These are phyloP conservation scores for Chrysodeixis includens DNA, from an alignment of 2,888 invertebrate genomes.

Conservation along the genomic window DNA sequence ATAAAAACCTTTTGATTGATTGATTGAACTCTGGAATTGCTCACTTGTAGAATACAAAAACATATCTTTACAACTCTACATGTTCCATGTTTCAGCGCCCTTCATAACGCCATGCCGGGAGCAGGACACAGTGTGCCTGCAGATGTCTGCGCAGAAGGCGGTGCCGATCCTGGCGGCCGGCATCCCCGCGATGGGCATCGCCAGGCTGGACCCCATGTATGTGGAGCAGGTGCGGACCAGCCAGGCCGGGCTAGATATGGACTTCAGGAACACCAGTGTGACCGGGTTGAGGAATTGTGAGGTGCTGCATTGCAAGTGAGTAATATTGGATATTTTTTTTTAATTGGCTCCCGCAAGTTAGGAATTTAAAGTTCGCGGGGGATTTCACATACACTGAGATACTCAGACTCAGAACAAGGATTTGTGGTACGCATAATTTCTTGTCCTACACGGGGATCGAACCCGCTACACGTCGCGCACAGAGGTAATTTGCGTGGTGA, in stretches of 20 bases:
- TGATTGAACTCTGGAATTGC: too few relatives aligned
- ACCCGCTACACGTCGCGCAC: too few relatives aligned
- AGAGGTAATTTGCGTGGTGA: too few relatives aligned
- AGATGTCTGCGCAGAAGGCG: conserved; percentile 71
- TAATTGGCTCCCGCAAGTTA: too few relatives aligned
- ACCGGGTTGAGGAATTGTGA: conserved; percentile 75
- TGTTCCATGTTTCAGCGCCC: conserved; percentile 61
- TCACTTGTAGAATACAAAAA: too few relatives aligned
- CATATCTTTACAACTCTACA: not conserved
- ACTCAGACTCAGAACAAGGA: too few relatives aligned
- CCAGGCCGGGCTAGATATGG: conserved; percentile 77
- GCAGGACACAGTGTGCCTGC: conserved; percentile 69
- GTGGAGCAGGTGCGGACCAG: conserved; percentile 68
- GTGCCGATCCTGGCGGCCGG: conserved; percentile 74
- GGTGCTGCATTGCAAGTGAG: conserved; percentile 73
- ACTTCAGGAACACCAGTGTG: conserved; percentile 77
- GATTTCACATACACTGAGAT: too few relatives aligned
- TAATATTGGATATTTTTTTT: conserved; percentile 14
- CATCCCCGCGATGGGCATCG: conserved; percentile 71
- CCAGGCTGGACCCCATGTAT: conserved; percentile 76
- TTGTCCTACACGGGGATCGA: too few relatives aligned
- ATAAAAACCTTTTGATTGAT: too few relatives aligned
- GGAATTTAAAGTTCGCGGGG: too few relatives aligned
- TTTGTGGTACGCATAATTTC: too few relatives aligned
- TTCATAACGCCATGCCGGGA: conserved; percentile 75